Conservation (phyloP, 2,888 invertebrate species). For the Allolobophora icterica region DNA sequence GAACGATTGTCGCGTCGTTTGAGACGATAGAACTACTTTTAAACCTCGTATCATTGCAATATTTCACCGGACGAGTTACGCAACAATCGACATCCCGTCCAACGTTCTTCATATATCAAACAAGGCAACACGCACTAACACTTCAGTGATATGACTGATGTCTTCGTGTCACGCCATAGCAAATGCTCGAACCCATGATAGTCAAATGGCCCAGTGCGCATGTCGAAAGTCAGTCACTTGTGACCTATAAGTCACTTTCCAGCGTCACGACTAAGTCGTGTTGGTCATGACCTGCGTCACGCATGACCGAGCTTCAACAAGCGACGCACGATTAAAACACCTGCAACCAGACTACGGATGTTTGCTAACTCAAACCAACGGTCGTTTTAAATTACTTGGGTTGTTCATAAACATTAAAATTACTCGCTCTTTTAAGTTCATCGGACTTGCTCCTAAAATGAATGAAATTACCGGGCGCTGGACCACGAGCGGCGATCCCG, state of each 20-base stretch:
- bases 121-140: too few species aligned
- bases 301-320: neutral
- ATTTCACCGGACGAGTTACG: neutral
- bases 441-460: neutral
- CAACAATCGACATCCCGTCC: neutral
- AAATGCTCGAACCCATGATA: neutral
- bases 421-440: neutral
- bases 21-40: too few species aligned
- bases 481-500: too few species aligned
- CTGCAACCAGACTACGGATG: neutral
- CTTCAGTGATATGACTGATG: neutral
- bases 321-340: neutral
- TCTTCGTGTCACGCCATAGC: neutral
- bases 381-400: neutral
- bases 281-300: neutral
- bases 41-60: neutral
- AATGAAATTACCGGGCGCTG: neutral
- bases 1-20: too few species aligned
- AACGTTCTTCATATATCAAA: neutral
- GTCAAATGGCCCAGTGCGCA: neutral
- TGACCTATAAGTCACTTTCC: neutral
- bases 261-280: neutral
- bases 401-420: neutral
- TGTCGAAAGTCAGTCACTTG: neutral
- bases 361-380: neutral